These are phyloP conservation scores for Dryoscopus gambensis DNA, from an alignment of 2,113 vertebrate species.

Conservation along the genomic window DNA sequence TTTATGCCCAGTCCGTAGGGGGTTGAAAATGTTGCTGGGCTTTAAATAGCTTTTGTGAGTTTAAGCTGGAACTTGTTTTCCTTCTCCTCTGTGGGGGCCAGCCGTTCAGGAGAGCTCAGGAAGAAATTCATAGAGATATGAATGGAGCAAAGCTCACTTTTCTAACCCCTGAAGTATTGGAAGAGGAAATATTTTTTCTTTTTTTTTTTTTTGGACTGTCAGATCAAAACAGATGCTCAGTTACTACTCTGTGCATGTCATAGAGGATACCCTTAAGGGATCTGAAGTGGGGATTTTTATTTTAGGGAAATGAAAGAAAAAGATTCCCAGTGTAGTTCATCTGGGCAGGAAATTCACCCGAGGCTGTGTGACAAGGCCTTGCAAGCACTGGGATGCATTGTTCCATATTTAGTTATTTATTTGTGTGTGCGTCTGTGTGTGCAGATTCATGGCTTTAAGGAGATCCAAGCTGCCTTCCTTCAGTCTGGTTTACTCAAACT, in stretches of 20 bases:
- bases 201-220: not conserved
- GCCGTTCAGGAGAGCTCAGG: not conserved
- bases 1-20: not conserved
- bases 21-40: not conserved
- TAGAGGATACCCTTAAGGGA: not conserved
- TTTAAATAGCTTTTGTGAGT: not conserved
- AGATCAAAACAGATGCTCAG: not conserved
- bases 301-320: not conserved
- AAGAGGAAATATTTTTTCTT: not conserved
- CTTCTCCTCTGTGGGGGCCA: not conserved
- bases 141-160: not conserved
- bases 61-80: not conserved
- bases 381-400: not conserved
- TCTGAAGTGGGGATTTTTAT: not conserved
- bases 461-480: conserved; percentile 84
- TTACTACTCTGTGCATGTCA: not conserved
- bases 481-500: conserved; percentile 87
- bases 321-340: not conserved
- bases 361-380: not conserved
- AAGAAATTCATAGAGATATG: not conserved
- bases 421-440: not conserved
- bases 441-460: conserved; percentile 86
- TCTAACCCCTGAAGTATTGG: not conserved
- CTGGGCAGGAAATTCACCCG: not conserved
- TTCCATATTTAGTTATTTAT: not conserved